Base-by-base conservation (phyloP, 1,140 invertebrate genomes). In the Mylabris phalerata region DNA sequence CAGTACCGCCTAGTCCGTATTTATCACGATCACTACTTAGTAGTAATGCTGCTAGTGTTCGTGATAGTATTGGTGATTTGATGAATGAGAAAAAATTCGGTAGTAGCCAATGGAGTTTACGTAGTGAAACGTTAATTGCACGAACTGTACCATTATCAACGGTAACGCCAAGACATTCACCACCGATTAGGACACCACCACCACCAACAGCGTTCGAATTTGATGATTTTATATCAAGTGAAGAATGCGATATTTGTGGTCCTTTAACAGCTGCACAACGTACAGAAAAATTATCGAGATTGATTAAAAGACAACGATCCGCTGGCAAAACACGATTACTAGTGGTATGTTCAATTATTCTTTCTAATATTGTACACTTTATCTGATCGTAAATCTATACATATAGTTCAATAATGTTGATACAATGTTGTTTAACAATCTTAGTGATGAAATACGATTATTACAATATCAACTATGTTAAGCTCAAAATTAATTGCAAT, bases 11-110 rank as follows among this genome's bases (percentile, higher is more conserved):
- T 48, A 80, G 78, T 13, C 79, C 79, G 2, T 76, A 79, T 3
- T 56, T 81, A 41, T 80, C 77, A 0, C 70, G 79, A 9, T 78
- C 75, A 4, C 77, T 77, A 60, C 67, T 77, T 3, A 67, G 70
- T 46, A 69, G 67, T 32, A 74, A 75, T 9, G 65, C 73, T 2
- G 74, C 73, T 60, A 77, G 79, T 7, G 74, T 77, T n/a, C 74
- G 75, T 1, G 78, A 84, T 2, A 88, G 85, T 59, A 86, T 89
- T 41, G 87, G 87, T 4, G 87, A 89, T 71, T 71, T 89, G 62
- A 89, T 89, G 86, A 89, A 89, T 70, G 65, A 82, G 62, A 84
- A 84, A 67, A 83, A 81, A 64, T 88, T 85, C 64, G 84, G 83
- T 50, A 82, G 82, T 13, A 86, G 84, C 63, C 82, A 77, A 60